phyloP scores from a whole-genome alignment of 2,113 vertebrate genomes.

The Ifrita kowaldi region DNA sequence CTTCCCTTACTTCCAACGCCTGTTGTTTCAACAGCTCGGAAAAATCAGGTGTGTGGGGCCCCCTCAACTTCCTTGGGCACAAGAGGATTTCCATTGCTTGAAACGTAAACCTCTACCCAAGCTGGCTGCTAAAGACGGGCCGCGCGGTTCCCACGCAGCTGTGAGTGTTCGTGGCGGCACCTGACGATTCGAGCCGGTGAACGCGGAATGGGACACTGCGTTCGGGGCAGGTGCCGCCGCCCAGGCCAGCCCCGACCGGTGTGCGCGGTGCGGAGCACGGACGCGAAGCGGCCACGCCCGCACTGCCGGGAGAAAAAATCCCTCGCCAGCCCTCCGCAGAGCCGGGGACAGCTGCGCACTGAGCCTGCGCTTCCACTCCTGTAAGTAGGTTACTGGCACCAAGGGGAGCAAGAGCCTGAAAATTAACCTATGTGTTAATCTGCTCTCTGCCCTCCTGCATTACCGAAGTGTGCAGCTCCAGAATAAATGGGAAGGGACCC shows the following conservation, averaged over 20 bases:
- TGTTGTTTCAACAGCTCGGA: background rate
- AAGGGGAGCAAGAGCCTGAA: background rate
- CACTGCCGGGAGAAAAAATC: rapidly evolving
- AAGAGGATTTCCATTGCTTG: background rate
- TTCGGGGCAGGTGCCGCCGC: background rate
- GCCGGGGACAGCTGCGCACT: background rate
- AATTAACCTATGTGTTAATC: background rate
- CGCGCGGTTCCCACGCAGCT: background rate
- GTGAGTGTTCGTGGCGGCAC: rapidly evolving
- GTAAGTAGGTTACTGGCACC: background rate
- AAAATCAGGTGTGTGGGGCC: background rate
- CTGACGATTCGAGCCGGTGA: rapidly evolving
- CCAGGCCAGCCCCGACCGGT: background rate
- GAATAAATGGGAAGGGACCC: background rate
- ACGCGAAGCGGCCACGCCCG: background rate
- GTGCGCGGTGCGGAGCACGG: too few species aligned
- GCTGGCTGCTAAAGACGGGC: background rate
- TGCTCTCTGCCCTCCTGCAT: background rate
- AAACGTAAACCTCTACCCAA: too few species aligned
- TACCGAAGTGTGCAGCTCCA: background rate
- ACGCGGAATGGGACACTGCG: rapidly evolving
- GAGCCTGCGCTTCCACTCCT: background rate
- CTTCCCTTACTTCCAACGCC: background rate
- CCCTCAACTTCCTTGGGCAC: background rate
- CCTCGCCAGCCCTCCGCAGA: background rate